A percentile compares a stretch with the other conserved stretches of the same genome.
Evolutionary conservation across 2,113 vertebrate species (phyloP).

Genomic region (Macroglossus sobrinus): DNA sequence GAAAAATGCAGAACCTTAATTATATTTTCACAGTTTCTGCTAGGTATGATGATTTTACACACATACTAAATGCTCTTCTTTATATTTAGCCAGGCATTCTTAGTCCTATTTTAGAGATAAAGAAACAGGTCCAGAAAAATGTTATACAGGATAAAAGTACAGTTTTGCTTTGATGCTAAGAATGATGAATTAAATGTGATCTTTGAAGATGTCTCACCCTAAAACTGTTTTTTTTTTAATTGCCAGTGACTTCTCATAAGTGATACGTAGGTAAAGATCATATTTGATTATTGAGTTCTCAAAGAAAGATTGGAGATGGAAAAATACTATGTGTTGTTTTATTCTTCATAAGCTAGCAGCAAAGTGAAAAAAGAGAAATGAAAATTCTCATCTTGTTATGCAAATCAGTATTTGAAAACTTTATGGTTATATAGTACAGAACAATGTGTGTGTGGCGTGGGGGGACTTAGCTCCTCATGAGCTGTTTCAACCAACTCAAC

Average conservation of each 20-base stretch:
- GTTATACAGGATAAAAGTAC: background rate
- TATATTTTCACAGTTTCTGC: background rate
- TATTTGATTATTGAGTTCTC: background rate
- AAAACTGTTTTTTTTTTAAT: background rate
- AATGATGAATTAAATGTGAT: background rate
- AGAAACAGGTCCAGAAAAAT: background rate
- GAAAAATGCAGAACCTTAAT: background rate
- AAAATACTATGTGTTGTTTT: background rate
- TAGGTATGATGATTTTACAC: background rate
- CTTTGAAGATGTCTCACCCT: background rate
- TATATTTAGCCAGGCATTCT: background rate
- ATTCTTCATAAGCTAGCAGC: background rate
- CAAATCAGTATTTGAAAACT: background rate
- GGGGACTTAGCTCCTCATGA: background rate
- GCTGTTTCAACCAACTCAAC: background rate
- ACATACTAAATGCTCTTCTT: background rate
- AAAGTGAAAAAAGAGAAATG: background rate
- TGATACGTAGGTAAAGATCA: background rate
- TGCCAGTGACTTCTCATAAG: background rate
- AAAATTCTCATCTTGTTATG: background rate
- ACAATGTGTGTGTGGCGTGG: too few species aligned
- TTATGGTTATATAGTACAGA: background rate
- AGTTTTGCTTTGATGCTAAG: slow-evolving; percentile 11
- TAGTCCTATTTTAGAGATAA: background rate
- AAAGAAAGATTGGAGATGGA: background rate